Evolutionary conservation across 1,140 invertebrate species (phyloP), one percentile per base, ranked within the genome.

Genomic region (Ctenoplectra terminalis): DNA sequence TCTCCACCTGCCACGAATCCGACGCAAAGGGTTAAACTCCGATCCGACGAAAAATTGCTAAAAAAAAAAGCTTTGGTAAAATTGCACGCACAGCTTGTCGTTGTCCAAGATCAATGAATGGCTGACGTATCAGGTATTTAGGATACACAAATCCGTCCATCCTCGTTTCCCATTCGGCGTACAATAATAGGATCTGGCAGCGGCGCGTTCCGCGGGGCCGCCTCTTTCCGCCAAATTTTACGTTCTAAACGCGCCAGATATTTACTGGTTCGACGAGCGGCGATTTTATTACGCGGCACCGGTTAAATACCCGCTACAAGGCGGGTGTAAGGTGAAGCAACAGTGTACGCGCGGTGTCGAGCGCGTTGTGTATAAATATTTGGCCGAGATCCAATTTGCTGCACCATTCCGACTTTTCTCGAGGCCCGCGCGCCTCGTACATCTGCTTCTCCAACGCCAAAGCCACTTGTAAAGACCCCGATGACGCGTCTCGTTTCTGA

Each of bases 321-420:
- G 66, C 31, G 64, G 61, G 50, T 54, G 37, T 46, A 13, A 8
- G 17, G 20, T 7, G 71, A 67, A 77, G 73, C 73, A 77, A 69
- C 73, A 77, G 80, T 46, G 73, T 77, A 60, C 72, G 37, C 72
- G 37, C 71, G 40, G 15, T 31, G 31, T 83, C 71, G 77, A 76
- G 76, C 69, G 81, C 64, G 67, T 29, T 54, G 86, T 87, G 83
- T 88, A 89, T 87, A 90, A 88, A 89, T 88, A 85, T 80, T 90
- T 91, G 90, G 90, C 90, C 64, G 64, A 50, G 66, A 77, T 89
- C 90, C 90, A 91, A 83, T 86, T 70, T 66, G 61, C 82, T 80
- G 50, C 79, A 86, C 83, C 83, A 84, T 89, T 90, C 84, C 81
- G 86, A 83, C 84, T 87, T 88, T 85, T 88, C 83, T 86, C 87